These are phyloP conservation scores for Pleuronectes platessa DNA, from an alignment of 2,113 vertebrate species.

Conservation along the genomic window DNA sequence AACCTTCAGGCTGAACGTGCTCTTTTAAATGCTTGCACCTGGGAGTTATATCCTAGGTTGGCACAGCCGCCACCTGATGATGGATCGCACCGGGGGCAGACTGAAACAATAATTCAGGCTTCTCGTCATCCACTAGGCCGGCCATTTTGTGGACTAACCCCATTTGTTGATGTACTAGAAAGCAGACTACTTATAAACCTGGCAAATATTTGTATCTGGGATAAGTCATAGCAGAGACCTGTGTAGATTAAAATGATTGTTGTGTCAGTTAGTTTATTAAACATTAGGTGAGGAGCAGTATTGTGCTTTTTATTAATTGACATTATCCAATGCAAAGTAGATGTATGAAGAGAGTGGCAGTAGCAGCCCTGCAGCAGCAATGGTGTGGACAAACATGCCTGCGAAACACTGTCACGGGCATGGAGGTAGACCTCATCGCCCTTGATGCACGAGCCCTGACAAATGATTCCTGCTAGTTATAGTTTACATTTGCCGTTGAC, in stretches of 20 bases:
- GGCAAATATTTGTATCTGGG: neutral
- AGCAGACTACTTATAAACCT: neutral
- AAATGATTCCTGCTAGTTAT: no score
- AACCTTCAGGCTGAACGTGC: neutral
- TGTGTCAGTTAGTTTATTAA: neutral
- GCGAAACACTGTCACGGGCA: no score
- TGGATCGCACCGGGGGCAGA: neutral
- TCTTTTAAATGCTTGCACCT: slow-evolving; percentile 5
- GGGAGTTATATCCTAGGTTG: neutral
- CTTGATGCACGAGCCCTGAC: no score
- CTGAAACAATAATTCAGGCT: neutral
- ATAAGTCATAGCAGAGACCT: neutral
- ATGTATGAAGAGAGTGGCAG: no score
- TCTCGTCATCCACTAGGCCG: neutral
- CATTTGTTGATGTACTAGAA: neutral
- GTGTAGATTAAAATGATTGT: neutral
- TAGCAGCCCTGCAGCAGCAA: no score
- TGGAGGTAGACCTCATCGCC: no score
- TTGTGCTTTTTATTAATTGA: neutral
- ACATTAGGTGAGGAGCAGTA: neutral
- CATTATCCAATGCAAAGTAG: neutral
- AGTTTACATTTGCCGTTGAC: no score
- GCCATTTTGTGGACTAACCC: neutral
- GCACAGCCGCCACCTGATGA: slow-evolving; percentile 8
- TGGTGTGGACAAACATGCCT: no score